Evolutionary conservation across 2,113 vertebrate genomes (phyloP).

Genomic region (Cottus gobio): DNA sequence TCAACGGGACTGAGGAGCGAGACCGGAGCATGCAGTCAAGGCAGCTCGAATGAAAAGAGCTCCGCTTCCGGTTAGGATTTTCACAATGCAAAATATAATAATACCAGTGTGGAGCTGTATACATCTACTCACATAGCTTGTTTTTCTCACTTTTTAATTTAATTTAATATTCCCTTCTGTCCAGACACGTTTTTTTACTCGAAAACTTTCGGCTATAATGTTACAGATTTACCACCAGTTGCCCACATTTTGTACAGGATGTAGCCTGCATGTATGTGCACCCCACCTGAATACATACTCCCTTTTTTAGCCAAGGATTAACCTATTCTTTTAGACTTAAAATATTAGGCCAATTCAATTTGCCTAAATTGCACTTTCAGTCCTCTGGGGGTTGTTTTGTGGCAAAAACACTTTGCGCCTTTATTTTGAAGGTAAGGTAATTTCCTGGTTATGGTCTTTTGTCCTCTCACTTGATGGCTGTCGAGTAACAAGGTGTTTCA

Average conservation of each 20-base stretch:
- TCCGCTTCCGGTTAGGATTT: conserved; percentile 7
- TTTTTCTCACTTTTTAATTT: background rate
- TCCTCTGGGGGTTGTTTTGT: too few species aligned
- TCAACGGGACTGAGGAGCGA: background rate
- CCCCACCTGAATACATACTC: background rate
- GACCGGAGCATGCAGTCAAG: background rate
- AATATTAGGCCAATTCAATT: background rate
- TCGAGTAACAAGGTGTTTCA: conserved; percentile 6
- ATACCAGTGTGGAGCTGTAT: background rate
- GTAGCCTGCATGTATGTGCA: background rate
- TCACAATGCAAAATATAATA: background rate
- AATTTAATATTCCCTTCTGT: background rate
- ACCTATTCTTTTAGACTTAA: background rate
- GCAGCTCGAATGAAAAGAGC: accelerated
- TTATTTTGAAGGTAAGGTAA: conserved; percentile 17
- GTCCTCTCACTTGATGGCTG: background rate
- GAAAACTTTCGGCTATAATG: background rate
- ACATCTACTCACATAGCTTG: background rate
- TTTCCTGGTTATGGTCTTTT: background rate
- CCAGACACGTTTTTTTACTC: too few species aligned
- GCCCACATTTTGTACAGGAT: background rate
- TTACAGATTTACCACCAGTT: background rate
- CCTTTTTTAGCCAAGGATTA: background rate
- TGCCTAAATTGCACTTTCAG: background rate
- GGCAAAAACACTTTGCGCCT: background rate